Evolutionary conservation across 2,113 vertebrate genomes (phyloP), one percentile per base, ranked within the genome.

Genomic region (rabbit (Oryctolagus cuniculus)): DNA sequence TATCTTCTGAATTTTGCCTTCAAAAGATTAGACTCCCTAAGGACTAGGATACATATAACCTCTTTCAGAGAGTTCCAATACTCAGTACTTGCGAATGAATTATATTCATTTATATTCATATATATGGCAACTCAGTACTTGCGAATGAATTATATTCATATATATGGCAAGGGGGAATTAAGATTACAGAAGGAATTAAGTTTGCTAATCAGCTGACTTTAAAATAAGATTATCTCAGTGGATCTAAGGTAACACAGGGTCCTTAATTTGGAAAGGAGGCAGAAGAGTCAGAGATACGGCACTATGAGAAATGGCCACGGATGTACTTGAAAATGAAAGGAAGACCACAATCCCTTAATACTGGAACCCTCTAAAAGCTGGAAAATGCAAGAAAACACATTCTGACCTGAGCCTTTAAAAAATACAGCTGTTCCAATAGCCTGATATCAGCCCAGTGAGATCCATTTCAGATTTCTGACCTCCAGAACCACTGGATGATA

Each of bases 1-100:
- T 63, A 82, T 55, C 49, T 90, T 81, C 22, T 82, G 36, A 53
- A 53, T 82, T 73, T 29, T 81, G 67, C 67, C 6, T 29, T 73
- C 67, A 34, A 90, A 81, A 51, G 77, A 34, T 82, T 67, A 72
- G 38, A 90, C 61, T 82, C 22, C 78, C 86, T 88, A 63, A 73
- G 36, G 53, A 36, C 36, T 73, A 81, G 36, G 8, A 90, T 51
- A 36, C 51, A 73, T 34, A 66, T 90, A 53, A 10, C 67, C 15
- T 73, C 36, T 16, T 63, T 53, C 67, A 61, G 22, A 80, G 34
- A 63, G 64, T 90, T 79, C 64, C 12, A 69, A 80, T 8, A 80
- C 4, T 10, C 31, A 66, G 16, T 55, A 67, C 4, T 13, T 29
- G 44, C 44, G 19, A 81, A 70, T 80, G 78, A 79, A 49, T 44